These are phyloP conservation scores for Zapornia atra DNA, from an alignment of 2,113 vertebrate species.

Conservation along the genomic window DNA sequence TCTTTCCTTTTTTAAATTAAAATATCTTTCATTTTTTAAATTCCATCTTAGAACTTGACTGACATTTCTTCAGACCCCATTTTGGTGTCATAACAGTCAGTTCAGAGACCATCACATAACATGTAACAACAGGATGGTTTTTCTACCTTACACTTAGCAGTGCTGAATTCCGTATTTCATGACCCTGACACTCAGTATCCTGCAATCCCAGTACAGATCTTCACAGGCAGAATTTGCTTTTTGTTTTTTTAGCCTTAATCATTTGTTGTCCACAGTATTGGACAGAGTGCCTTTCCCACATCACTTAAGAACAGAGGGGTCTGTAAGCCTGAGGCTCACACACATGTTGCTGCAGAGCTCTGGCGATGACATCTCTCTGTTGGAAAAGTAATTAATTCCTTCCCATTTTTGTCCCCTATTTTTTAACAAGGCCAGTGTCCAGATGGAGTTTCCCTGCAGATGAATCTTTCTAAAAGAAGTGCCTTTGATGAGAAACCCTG, in stretches of 20 bases:
- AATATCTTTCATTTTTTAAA: not conserved
- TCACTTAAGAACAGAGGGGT: not conserved
- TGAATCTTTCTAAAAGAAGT: not conserved
- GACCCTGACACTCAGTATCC: not conserved
- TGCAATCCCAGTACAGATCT: not conserved
- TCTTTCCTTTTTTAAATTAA: not conserved
- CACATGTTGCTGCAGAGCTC: accelerated
- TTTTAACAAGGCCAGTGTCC: not conserved
- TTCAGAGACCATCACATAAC: not conserved
- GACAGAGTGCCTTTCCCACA: not conserved
- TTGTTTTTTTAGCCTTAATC: not conserved
- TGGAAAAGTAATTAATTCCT: not conserved
- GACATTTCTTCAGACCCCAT: not conserved
- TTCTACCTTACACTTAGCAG: not conserved
- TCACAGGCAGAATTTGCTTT: not conserved
- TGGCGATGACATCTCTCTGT: not conserved
- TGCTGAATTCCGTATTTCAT: not conserved
- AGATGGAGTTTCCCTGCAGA: not conserved
- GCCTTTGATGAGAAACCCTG: not conserved
- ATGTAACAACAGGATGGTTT: not conserved
- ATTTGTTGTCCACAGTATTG: not conserved
- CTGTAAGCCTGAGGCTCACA: not conserved
- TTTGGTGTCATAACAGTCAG: not conserved
- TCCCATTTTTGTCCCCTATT: not conserved
- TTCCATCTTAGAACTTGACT: not conserved